Percentiles rank a stretch among this genome's conserved stretches.
Evolutionary conservation across 2,797 vertebrate species (phyloP).

Genomic region (Pangasius larnaudii): DNA sequence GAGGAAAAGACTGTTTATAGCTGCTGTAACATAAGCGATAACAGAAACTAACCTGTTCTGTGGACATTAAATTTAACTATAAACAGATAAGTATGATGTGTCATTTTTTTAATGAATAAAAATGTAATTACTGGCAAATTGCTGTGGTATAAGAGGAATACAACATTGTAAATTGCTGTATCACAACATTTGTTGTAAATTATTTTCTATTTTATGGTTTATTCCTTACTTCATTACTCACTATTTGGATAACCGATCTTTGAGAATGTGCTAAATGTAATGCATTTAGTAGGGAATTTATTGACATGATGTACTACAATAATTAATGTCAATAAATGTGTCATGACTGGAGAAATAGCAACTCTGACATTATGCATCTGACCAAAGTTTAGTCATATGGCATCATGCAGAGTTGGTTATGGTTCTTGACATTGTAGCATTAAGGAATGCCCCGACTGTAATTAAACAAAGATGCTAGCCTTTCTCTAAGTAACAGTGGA

Average conservation of each 20-base stretch:
- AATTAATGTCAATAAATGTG: neutral
- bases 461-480: slow-evolving; percentile 32
- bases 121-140: neutral
- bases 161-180: too few species aligned
- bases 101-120: neutral
- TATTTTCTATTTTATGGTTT: neutral
- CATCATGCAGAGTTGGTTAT: slow-evolving; percentile 16
- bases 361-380: neutral
- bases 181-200: neutral
- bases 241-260: neutral
- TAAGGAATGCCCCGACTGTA: slow-evolving; percentile 9
- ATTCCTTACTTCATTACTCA: neutral
- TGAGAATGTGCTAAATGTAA: neutral
- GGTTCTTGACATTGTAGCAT: slow-evolving; percentile 14
- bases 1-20: neutral
- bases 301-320: too few species aligned
- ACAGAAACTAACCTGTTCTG: neutral
- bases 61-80: neutral
- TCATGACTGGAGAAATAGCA: neutral
- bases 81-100: neutral
- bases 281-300: neutral
- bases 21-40: neutral
- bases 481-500: neutral
- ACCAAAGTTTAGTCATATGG: neutral
- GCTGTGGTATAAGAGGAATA: neutral